Evolutionary conservation across 92 coral and sea anemone genomes (phyloP).

Genomic region (Blastomussa wellsi): DNA sequence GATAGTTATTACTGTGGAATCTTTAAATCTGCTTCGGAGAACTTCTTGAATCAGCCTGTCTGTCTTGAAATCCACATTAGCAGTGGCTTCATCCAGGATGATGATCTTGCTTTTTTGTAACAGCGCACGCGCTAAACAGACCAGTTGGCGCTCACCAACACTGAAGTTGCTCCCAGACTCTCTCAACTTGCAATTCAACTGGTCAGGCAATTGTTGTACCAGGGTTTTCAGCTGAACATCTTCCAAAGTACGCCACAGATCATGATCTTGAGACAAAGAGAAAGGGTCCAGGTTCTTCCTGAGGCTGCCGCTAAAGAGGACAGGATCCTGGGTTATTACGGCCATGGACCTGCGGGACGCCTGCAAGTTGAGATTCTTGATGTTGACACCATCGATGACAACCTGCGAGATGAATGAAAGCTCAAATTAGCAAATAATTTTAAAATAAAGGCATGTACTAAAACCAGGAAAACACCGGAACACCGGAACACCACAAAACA

Average conservation of each 20-base stretch:
- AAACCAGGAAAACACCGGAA: too few relatives aligned
- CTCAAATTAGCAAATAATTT: too few relatives aligned
- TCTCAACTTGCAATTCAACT: conserved; percentile 40
- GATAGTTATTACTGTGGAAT: conserved; percentile 40
- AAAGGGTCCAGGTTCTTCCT: conserved; percentile 57
- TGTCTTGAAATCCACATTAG: conserved; percentile 52
- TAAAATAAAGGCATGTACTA: too few relatives aligned
- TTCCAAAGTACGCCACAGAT: conserved; percentile 57
- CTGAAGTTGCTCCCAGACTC: conserved; percentile 62
- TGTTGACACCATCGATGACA: conserved; percentile 41
- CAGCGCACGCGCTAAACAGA: conserved; percentile 64
- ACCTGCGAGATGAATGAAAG: not conserved
- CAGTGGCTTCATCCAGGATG: conserved; percentile 69
- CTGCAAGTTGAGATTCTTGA: conserved; percentile 49
- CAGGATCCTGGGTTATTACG: conserved; percentile 64
- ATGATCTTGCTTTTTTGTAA: conserved; percentile 59
- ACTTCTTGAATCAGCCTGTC: conserved; percentile 35
- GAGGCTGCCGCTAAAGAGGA: conserved; percentile 62
- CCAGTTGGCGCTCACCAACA: conserved; percentile 61
- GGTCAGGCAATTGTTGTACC: conserved; percentile 39
- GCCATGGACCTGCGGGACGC: conserved; percentile 51
- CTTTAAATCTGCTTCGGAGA: conserved; percentile 30
- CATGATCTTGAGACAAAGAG: conserved; percentile 12
- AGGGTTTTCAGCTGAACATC: conserved; percentile 50
- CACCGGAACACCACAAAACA: too few relatives aligned